Evolutionary conservation across 2,888 invertebrate genomes (phyloP).

Genomic region (Parapristionchus giblindavisi): DNA sequence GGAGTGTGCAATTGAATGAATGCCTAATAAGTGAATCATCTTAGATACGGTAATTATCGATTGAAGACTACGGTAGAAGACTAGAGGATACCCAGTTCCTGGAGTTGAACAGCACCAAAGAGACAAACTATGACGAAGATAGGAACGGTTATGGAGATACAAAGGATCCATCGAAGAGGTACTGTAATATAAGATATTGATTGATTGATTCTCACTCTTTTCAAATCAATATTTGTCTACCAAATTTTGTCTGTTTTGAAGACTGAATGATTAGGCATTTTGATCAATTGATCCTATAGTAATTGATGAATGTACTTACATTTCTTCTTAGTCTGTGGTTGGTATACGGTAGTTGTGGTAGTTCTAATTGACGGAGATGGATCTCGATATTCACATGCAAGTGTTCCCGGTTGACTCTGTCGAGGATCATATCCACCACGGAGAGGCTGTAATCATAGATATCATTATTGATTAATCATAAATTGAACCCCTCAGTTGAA

Average conservation of each 20-base stretch:
- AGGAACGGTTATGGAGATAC: constrained; percentile 36
- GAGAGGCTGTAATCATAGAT: no score
- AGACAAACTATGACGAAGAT: constrained; percentile 37
- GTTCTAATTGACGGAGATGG: neutral
- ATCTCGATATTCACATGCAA: constrained; percentile 31
- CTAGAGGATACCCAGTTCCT: constrained; percentile 36
- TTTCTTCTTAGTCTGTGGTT: constrained; percentile 9
- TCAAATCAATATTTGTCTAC: neutral
- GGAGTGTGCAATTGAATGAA: neutral
- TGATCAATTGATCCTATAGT: neutral
- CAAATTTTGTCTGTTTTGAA: neutral
- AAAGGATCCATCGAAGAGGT: constrained; percentile 35
- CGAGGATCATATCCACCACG: no score
- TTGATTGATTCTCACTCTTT: neutral
- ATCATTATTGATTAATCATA: no score
- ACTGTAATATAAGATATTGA: constrained; percentile 8
- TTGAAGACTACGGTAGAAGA: no score
- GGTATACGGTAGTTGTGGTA: neutral
- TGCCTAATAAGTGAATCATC: constrained; percentile 4
- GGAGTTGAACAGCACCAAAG: constrained; percentile 36
- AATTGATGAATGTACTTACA: constrained; percentile 28
- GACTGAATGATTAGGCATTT: neutral
- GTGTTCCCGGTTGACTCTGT: constrained; percentile 9
- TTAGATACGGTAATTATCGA: no score
- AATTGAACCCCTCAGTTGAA: no score